Evolutionary conservation across 2,797 vertebrate genomes (phyloP).

Genomic region (Characodon lateralis): DNA sequence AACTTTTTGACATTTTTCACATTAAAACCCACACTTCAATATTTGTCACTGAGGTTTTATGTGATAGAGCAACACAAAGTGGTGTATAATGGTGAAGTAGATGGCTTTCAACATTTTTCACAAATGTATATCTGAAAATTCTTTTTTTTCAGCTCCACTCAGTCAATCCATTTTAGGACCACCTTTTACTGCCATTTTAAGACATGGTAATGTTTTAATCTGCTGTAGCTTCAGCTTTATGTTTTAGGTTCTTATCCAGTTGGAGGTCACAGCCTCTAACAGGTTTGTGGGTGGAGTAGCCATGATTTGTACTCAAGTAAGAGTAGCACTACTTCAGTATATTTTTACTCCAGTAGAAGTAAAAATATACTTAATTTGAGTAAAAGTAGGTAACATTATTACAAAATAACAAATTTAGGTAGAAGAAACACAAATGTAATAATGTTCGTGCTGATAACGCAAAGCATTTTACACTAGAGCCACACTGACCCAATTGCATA

Average conservation of each 20-base stretch:
- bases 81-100: not conserved
- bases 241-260: not conserved
- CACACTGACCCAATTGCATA: too few species aligned
- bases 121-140: not conserved
- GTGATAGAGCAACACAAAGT: not conserved
- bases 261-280: not conserved
- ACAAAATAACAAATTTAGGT: too few species aligned
- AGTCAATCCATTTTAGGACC: not conserved
- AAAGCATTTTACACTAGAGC: too few species aligned
- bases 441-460: too few species aligned
- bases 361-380: too few species aligned
- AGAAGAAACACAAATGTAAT: too few species aligned
- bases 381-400: too few species aligned
- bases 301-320: not conserved
- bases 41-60: not conserved
- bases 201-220: not conserved
- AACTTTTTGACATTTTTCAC: not conserved
- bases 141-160: not conserved
- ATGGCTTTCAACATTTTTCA: not conserved
- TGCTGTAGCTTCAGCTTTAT: not conserved
- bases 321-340: not conserved
- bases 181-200: not conserved
- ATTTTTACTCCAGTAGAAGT: too few species aligned
- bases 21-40: not conserved
- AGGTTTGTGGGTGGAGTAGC: not conserved